Base-by-base conservation (phyloP, 2,797 vertebrate genomes). In the Geotrypetes seraphini region DNA sequence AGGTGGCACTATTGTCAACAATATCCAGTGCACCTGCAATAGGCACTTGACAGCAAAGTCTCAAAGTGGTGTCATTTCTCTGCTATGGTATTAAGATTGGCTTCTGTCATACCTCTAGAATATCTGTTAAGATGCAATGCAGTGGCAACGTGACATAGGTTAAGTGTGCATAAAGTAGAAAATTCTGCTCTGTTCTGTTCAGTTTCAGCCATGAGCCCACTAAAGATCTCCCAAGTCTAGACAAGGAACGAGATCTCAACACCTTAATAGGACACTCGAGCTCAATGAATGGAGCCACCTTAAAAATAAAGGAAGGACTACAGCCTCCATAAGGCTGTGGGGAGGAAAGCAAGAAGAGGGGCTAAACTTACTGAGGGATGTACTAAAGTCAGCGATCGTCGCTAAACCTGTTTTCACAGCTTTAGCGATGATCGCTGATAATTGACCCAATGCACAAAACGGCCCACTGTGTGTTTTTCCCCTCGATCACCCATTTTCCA, bases 171-270 rank as follows among this genome's bases (percentile, higher is more conserved):
- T 88, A 97, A 46, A 99, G 85, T 65, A 97, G 85, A 77, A 97
- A 97, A 60, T 83, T 90, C 6, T 92, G 95, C 1, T 97, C 92
- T 0, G 80, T 75, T 22, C 88, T 71, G 81, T 90, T 97, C 41
- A 99, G 83, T 49, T 97, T 97, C 52, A 99, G 87, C 95, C 95
- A 99, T 0, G 95, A 99, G 14, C 95, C 95, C 16, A 99, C 95
- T 39, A 99, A 80, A 0, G 93, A 96, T 24, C 91, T 85, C 0
- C 94, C 90, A 0, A 95, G 97, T 8, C 95, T 95, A 0, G 95
- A 99, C 16, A 99, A 74, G 2, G 94, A 97, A 37, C 91, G 86
- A 0, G 95, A 99, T 30, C 94, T 81, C 12, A 97, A 85, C 97
- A 79, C 99, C 95, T 99, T n/a, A n/a, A n/a, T n/a, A n/a, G n/a